A percentile compares a stretch with the other conserved stretches of the same genome.
These are phyloP conservation scores for Noctua comes DNA, from an alignment of 2,888 invertebrate species.

Conservation along the genomic window DNA sequence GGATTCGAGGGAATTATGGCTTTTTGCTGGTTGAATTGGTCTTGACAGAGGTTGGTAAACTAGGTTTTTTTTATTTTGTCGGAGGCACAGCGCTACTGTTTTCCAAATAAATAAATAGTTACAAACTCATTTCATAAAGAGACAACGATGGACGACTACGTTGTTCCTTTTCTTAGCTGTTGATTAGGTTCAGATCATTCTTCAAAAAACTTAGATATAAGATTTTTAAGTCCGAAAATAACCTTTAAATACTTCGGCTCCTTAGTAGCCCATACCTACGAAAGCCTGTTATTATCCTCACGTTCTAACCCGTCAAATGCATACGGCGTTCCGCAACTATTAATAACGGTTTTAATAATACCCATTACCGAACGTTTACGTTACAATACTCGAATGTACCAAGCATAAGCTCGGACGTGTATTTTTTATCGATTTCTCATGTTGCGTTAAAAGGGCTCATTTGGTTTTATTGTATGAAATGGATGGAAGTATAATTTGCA, in stretches of 20 bases:
- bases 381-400: constrained; percentile 60
- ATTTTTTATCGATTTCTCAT: constrained; percentile 87
- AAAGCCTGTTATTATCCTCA: constrained; percentile 49
- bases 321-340: constrained; percentile 54
- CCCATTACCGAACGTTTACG: constrained; percentile 61
- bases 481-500: constrained; percentile 89
- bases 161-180: neutral
- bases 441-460: constrained; percentile 89
- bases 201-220: neutral
- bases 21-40: constrained; percentile 20
- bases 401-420: constrained; percentile 69
- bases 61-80: neutral
- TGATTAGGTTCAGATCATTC: neutral
- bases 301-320: constrained; percentile 56
- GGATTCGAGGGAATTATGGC: constrained; percentile 15
- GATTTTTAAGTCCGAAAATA: neutral
- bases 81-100: neutral
- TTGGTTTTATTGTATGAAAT: constrained; percentile 89
- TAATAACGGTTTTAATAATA: constrained; percentile 63
- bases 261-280: constrained; percentile 1
- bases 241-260: neutral
- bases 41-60: neutral
- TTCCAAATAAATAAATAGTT: neutral
- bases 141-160: neutral
- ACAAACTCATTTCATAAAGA: neutral